phyloP scores from a whole-genome alignment of 2,888 invertebrate genomes.

The Thysanoteuthis rhombus region DNA sequence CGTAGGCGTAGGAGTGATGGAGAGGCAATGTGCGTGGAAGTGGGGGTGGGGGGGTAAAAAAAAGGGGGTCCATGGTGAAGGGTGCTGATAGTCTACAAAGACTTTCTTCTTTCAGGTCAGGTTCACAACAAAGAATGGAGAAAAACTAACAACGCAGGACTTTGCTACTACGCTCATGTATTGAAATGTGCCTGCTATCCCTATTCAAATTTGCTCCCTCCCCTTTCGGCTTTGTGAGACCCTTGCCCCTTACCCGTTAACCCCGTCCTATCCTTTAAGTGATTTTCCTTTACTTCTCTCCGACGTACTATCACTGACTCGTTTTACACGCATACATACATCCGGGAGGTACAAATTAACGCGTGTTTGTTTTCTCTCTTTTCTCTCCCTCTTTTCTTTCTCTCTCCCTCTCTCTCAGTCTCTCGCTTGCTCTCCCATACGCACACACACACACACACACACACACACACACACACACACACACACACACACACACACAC shows the following conservation, averaged over 20 bases:
- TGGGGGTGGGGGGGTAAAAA: too few species aligned
- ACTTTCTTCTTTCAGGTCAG: conserved; percentile 12
- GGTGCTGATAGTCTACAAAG: not conserved
- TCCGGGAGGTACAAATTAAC: not conserved
- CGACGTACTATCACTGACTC: not conserved
- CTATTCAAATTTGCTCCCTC: not conserved
- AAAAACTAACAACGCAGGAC: not conserved
- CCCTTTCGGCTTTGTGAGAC: not conserved
- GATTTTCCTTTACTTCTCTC: not conserved
- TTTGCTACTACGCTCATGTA: not conserved
- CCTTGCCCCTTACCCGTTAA: not conserved
- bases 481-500: not conserved
- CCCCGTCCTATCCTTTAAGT: not conserved
- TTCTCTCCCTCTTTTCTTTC: not conserved
- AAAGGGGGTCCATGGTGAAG: not conserved
- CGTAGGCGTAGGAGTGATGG: not conserved
- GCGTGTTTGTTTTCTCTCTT: not conserved
- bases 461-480: not conserved
- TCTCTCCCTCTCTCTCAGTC: not conserved
- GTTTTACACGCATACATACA: not conserved
- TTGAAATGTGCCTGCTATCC: not conserved
- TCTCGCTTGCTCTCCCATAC: not conserved
- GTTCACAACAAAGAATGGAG: not conserved
- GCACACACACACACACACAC: not conserved
- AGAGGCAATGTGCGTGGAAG: too few species aligned